Percentiles rank a stretch among this genome's conserved stretches.
Conservation (phyloP, 2,797 vertebrate genomes). For the Naso thynnoides region DNA sequence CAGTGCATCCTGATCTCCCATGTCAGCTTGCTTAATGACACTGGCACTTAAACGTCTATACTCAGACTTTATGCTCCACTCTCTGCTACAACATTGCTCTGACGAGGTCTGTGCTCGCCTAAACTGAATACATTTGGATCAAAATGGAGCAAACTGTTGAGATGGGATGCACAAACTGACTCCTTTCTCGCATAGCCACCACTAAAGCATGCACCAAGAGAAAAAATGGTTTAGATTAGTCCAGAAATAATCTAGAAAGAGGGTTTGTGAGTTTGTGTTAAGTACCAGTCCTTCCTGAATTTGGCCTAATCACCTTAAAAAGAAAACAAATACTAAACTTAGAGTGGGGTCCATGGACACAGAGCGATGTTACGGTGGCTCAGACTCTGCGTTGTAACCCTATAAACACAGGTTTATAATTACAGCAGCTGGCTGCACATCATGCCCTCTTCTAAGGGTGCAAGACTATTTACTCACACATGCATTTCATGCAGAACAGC, state of each 20-base stretch:
- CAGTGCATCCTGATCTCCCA: conserved; percentile 39
- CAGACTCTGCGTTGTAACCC: neutral
- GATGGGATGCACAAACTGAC: conserved; percentile 17
- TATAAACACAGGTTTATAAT: neutral
- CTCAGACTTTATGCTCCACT: conserved; percentile 60
- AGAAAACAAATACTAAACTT: neutral
- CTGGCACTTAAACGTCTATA: conserved; percentile 54
- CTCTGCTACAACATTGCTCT: conserved; percentile 36
- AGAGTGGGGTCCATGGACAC: neutral
- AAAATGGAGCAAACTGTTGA: conserved; percentile 21
- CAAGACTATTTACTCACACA: conserved; percentile 29
- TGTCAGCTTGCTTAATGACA: conserved; percentile 63
- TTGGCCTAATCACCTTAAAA: neutral
- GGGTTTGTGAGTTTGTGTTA: neutral
- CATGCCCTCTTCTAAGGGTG: neutral
- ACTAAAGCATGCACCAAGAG: neutral
- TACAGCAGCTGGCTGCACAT: neutral
- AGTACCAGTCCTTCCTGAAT: neutral
- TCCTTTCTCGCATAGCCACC: neutral
- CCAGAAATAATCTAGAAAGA: neutral
- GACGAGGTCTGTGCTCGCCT: conserved; percentile 49
- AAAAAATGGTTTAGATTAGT: neutral
- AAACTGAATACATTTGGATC: conserved; percentile 40
- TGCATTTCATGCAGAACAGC: conserved; percentile 36
- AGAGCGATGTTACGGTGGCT: neutral